Conservation (phyloP, 2,888 invertebrate species). For the Pecten maximus region DNA sequence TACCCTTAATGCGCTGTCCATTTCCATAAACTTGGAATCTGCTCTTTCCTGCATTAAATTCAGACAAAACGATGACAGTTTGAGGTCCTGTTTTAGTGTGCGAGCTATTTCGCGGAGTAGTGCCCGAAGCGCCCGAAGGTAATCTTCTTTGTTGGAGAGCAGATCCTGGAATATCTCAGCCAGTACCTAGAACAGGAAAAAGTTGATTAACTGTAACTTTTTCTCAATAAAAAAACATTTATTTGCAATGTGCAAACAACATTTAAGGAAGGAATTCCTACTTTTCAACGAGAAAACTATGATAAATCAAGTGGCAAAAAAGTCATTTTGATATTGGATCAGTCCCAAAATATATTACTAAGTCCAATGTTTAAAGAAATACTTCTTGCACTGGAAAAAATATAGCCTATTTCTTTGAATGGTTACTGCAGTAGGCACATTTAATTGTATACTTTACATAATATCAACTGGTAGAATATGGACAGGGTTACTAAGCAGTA, state of each 20-base stretch:
- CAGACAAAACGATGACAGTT: slow-evolving; percentile 90
- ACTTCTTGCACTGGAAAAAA: no score
- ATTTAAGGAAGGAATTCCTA: no score
- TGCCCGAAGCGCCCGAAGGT: slow-evolving; percentile 92
- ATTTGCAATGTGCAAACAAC: no score
- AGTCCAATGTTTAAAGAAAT: no score
- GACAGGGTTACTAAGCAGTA: not conserved
- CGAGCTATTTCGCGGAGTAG: slow-evolving; percentile 94
- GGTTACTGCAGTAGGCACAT: no score
- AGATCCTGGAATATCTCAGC: slow-evolving; percentile 88
- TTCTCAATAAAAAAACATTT: not conserved
- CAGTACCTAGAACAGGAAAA: slow-evolving; percentile 76
- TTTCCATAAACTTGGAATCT: slow-evolving; percentile 78
- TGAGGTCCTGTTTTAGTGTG: slow-evolving; percentile 91
- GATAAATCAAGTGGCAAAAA: no score
- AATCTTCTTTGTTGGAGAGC: slow-evolving; percentile 91
- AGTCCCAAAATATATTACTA: no score
- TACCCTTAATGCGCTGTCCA: slow-evolving; percentile 81
- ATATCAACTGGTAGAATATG: not conserved
- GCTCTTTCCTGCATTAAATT: slow-evolving; percentile 87
- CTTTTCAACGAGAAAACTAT: no score
- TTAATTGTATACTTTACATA: no score
- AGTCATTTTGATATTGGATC: no score
- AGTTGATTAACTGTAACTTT: no score
- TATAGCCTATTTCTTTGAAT: no score